Base-by-base conservation (phyloP, 1,140 invertebrate genomes). In the Lethocerus indicus region DNA sequence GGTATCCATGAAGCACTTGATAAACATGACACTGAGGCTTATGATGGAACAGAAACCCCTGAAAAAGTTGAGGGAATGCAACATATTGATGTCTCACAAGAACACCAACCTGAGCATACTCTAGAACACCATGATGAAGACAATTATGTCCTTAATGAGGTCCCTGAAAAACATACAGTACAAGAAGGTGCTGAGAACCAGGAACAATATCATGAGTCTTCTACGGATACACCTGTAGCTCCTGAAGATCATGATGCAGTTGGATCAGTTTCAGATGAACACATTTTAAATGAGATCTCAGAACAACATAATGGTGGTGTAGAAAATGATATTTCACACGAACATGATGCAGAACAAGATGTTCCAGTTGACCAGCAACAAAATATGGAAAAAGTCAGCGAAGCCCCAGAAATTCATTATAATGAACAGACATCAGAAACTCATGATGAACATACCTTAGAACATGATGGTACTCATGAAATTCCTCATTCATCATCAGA, bases 1-100 rank as follows among this genome's bases (percentile, higher is more conserved):
- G n/a, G n/a, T n/a, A 28, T 37, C 18, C n/a, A 44, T 27, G 43
- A 47, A 47, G 23, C 23, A 24, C 9, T 50, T 48, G 12, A 36
- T 24, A 16, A 54, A 41, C 41, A 54, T 20, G 55, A 50, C 49
- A 44, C 32, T 35, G n/a, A 6, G 37, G 21, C 26, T 32, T 21
- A 43, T 27, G 51, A 44, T 43, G 28, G 35, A 7, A 47, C 54
- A 27, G 43, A 54, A 44, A 13, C 26, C 25, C 21, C 42, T 20
- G 25, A 28, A 42, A 24, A 39, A 25, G 21, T 18, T 25, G 35
- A 47, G 12, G 44, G 6, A 29, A 16, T n/a, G n/a, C 13, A 51
- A 43, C 46, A 47, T 37, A 28, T 23, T 6, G 5, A 18, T 27
- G 18, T n/a, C 3, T 6, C 35, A 3, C 35, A 49, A 29, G 44